phyloP scores from a whole-genome alignment of 2,113 vertebrate species.

The Alethe castanea region DNA sequence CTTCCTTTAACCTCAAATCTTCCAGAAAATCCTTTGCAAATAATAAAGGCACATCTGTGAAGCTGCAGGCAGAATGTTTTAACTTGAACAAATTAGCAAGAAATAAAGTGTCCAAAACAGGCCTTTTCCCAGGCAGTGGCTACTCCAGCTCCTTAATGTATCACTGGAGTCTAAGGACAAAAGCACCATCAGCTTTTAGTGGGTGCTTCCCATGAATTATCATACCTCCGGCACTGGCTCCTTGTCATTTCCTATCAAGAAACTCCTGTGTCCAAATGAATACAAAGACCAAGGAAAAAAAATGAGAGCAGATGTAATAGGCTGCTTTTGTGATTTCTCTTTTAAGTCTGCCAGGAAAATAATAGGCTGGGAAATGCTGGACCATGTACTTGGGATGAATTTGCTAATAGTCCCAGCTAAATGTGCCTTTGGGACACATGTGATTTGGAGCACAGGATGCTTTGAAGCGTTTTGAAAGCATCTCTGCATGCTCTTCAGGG shows the following conservation, averaged over 20 bases:
- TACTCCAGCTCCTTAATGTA: neutral
- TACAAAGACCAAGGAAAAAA: neutral
- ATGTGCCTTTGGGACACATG: constrained; percentile 3
- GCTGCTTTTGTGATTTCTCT: neutral
- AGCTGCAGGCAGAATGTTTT: neutral
- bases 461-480: neutral
- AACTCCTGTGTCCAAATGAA: neutral
- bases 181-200: neutral
- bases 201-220: neutral
- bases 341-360: neutral
- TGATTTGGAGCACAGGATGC: neutral
- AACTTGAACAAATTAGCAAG: neutral
- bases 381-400: neutral
- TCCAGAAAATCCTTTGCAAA: neutral
- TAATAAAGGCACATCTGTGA: neutral
- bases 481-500: neutral
- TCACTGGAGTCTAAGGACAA: neutral
- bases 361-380: neutral
- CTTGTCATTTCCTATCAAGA: neutral
- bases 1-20: neutral
- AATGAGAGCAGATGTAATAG: neutral
- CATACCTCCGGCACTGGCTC: neutral
- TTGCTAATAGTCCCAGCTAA: neutral
- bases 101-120: neutral
- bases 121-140: neutral